These are phyloP conservation scores for Chelidonichthys spinosus DNA, from an alignment of 2,797 vertebrate species.

Conservation along the genomic window DNA sequence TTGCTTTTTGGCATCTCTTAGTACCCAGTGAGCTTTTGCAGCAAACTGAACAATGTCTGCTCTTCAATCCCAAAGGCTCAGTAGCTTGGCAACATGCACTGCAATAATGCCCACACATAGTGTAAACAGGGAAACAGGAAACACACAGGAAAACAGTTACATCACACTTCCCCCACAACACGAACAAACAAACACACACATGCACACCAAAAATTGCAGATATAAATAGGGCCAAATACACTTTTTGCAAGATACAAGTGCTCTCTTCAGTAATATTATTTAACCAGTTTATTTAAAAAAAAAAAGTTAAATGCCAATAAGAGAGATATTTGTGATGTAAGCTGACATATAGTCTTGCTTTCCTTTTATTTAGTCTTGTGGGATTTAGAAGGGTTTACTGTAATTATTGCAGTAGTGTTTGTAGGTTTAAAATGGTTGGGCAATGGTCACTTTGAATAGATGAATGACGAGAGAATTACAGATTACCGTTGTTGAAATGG, in stretches of 20 bases:
- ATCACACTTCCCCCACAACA: constrained; percentile 57
- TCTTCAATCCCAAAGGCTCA: constrained; percentile 43
- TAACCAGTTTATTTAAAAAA: background rate
- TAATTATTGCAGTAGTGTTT: constrained; percentile 21
- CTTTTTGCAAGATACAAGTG: constrained; percentile 1
- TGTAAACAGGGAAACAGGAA: constrained; percentile 73
- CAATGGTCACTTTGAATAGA: constrained; percentile 20
- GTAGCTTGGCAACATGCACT: constrained; percentile 64
- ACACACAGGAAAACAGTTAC: constrained; percentile 59
- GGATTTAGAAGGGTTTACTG: constrained; percentile 17
- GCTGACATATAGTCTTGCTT: background rate
- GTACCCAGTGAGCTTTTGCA: constrained; percentile 27
- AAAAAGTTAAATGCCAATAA: background rate
- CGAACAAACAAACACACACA: background rate
- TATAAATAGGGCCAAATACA: constrained; percentile 12
- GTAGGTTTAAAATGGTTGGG: constrained; percentile 16
- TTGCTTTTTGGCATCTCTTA: constrained; percentile 11
- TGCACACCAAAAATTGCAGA: constrained; percentile 17
- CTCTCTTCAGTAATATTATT: background rate
- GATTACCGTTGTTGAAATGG: constrained; percentile 27
- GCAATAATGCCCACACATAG: constrained; percentile 68
- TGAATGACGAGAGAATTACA: constrained; percentile 38
- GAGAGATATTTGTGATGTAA: constrained; percentile 13
- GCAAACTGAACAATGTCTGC: constrained; percentile 49
- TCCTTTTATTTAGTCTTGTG: background rate